Evolutionary conservation across 2,113 vertebrate species (phyloP).

Genomic region (Lampris megalopsis): DNA sequence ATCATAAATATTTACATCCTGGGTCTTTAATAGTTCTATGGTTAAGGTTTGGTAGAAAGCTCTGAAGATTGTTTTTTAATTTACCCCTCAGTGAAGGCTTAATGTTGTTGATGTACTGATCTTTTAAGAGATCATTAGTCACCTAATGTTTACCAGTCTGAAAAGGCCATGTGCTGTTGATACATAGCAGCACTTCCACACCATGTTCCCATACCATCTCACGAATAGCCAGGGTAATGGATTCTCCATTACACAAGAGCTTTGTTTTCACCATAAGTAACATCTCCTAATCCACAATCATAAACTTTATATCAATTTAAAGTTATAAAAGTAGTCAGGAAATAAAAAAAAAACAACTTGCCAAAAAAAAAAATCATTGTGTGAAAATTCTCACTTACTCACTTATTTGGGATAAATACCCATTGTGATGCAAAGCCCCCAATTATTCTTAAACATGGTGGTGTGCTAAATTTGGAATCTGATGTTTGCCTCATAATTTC

Average conservation of each 20-base stretch:
- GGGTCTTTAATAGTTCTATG: slow-evolving; percentile 7
- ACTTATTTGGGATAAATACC: background rate
- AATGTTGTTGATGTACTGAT: slow-evolving; percentile 17
- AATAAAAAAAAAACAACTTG: no score
- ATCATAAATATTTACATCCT: slow-evolving; percentile 48
- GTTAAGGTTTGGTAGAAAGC: background rate
- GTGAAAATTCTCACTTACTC: background rate
- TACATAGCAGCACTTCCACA: background rate
- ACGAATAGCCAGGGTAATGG: background rate
- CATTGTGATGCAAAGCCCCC: background rate
- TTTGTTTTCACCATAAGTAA: background rate
- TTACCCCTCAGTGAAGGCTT: slow-evolving; percentile 11
- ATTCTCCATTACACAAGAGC: background rate
- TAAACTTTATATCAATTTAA: no score
- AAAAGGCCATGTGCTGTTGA: slow-evolving; percentile 34
- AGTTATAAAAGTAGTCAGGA: no score
- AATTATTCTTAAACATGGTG: slow-evolving; percentile 31
- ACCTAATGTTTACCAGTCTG: slow-evolving; percentile 33
- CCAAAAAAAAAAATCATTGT: background rate
- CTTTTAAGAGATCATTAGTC: slow-evolving; percentile 23
- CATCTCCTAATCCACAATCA: no score
- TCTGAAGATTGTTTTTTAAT: slow-evolving; percentile 40
- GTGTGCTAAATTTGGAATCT: slow-evolving; percentile 34
- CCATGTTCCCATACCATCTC: background rate
- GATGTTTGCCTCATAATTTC: slow-evolving; percentile 24